Conservation (phyloP, 2,113 vertebrate genomes). For the Apteryx mantelli region DNA sequence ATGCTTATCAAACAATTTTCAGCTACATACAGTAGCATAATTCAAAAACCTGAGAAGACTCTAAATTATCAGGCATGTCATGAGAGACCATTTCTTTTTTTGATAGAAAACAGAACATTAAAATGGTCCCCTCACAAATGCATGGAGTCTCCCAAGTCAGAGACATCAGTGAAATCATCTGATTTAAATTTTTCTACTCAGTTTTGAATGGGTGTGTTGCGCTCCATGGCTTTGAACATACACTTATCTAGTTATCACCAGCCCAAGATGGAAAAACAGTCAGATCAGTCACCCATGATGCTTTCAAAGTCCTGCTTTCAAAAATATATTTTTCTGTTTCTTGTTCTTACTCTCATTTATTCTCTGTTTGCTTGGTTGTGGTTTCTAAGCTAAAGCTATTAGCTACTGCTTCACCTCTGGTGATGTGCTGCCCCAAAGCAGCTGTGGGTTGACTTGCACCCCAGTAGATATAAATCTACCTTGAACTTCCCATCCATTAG, state of each 20-base stretch:
- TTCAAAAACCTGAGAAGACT: slow-evolving; percentile 60
- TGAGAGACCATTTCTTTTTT: background rate
- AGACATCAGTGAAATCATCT: background rate
- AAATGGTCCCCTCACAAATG: background rate
- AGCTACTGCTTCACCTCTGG: background rate
- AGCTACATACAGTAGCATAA: slow-evolving; percentile 62
- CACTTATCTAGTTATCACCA: background rate
- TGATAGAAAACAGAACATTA: slow-evolving; percentile 17
- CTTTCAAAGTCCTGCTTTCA: slow-evolving; percentile 1
- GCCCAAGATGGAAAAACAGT: background rate
- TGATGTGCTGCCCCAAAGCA: background rate
- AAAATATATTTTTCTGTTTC: background rate
- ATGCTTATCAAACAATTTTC: slow-evolving; percentile 69
- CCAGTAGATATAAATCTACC: background rate
- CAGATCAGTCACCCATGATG: background rate
- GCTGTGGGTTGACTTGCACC: background rate
- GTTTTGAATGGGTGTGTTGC: background rate
- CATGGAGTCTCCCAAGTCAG: background rate
- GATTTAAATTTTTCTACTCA: background rate
- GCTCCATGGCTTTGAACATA: background rate
- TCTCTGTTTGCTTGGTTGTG: background rate
- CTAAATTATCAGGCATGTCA: slow-evolving; percentile 49
- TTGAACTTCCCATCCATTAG: background rate
- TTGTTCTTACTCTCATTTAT: background rate
- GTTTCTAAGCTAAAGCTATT: slow-evolving; percentile 11